phyloP scores from a whole-genome alignment of 2,888 invertebrate species.

The Eupithecia exiguata region DNA sequence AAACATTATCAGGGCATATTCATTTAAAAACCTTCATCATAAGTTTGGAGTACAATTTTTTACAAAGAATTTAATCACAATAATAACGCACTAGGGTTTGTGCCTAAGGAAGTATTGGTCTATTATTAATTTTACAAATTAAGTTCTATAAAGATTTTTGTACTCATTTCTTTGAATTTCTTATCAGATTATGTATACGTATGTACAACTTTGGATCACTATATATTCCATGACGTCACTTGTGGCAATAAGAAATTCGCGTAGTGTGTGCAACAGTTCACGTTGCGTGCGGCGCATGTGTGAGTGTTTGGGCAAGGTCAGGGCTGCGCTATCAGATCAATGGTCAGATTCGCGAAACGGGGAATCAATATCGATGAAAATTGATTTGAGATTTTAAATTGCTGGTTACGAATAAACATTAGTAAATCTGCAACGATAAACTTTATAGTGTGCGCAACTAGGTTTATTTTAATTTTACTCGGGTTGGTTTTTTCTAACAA shows the following conservation, averaged over 20 bases:
- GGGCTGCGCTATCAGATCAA: slow-evolving; percentile 80
- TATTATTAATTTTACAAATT: background rate
- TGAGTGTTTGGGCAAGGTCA: slow-evolving; percentile 81
- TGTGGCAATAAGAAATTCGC: slow-evolving; percentile 30
- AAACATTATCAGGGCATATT: background rate
- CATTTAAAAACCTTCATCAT: background rate
- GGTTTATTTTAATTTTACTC: background rate
- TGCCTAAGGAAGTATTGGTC: background rate
- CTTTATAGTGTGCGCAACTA: background rate
- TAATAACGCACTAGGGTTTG: background rate
- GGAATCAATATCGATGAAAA: slow-evolving; percentile 56
- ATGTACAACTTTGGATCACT: background rate
- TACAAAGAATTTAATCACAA: background rate
- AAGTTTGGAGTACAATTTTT: background rate
- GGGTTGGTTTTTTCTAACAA: background rate
- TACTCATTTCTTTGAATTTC: background rate
- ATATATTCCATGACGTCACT: slow-evolving; percentile 24
- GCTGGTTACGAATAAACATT: background rate
- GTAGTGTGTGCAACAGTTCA: slow-evolving; percentile 56
- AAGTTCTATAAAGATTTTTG: background rate
- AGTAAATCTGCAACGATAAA: background rate
- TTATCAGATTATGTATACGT: background rate
- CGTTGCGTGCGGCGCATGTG: slow-evolving; percentile 67
- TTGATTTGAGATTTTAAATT: background rate
- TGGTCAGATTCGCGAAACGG: slow-evolving; percentile 74